Conservation (phyloP, 64 coral and sea anemone genomes). For the Stichodactyla helianthus region DNA sequence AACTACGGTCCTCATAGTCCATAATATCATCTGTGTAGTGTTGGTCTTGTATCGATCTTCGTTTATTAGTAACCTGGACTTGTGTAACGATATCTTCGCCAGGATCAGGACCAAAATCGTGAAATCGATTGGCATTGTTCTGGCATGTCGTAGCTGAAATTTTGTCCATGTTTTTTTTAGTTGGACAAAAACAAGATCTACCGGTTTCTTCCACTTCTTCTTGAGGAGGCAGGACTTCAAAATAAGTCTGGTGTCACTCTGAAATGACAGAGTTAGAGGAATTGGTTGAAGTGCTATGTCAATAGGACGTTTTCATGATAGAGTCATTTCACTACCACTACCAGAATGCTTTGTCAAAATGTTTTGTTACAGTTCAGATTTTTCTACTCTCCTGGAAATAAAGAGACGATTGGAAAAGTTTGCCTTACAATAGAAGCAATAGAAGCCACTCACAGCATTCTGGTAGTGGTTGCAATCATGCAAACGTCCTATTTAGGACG, state of each 20-base stretch:
- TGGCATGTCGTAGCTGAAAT: background rate
- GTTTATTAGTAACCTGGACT: background rate
- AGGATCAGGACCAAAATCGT: background rate
- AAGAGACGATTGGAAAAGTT: too few species aligned
- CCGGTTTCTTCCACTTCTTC: background rate
- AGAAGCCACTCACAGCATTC: too few species aligned
- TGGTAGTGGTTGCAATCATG: too few species aligned
- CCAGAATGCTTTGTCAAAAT: too few species aligned
- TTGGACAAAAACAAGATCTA: conserved; percentile 5
- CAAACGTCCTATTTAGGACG: too few species aligned
- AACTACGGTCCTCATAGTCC: conserved; percentile 24
- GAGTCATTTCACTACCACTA: too few species aligned
- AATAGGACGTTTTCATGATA: too few species aligned
- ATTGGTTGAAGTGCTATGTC: background rate
- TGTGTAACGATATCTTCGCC: background rate
- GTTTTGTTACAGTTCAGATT: too few species aligned
- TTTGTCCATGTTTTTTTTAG: background rate
- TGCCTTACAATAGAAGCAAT: too few species aligned
- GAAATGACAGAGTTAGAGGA: background rate
- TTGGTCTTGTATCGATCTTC: conserved; percentile 5
- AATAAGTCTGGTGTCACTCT: conserved; percentile 20
- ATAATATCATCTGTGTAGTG: conserved; percentile 48
- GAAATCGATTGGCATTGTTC: background rate
- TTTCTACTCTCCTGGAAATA: too few species aligned
- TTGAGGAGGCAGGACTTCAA: conserved; percentile 8